phyloP scores from a whole-genome alignment of 2,113 vertebrate species.

The Tursiops truncatus region DNA sequence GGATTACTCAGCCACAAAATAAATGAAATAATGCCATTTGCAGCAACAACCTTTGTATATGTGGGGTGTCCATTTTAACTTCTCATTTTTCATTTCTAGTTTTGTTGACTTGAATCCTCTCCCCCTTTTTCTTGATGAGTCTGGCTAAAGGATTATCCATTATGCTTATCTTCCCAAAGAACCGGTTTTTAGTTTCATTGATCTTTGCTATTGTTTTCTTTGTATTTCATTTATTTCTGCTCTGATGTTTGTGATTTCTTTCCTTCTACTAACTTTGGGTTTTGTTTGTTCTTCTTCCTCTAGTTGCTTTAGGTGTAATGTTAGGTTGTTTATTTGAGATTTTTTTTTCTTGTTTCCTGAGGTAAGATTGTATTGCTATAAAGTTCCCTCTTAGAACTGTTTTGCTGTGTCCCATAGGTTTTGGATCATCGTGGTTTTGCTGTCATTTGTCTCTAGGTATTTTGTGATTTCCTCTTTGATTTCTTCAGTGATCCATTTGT shows the following conservation, averaged over 20 bases:
- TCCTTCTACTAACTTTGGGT: neutral
- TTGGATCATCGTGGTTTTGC: neutral
- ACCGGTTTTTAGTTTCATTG: accelerated
- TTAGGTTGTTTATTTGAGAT: neutral
- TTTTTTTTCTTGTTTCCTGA: neutral
- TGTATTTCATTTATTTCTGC: neutral
- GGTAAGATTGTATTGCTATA: neutral
- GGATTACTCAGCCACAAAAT: no score
- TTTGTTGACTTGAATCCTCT: neutral
- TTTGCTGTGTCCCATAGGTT: neutral
- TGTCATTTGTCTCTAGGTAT: neutral
- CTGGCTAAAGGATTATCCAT: neutral
- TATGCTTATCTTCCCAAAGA: neutral
- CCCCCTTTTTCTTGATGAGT: neutral
- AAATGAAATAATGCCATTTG: no score
- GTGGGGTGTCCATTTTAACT: neutral
- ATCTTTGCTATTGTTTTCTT: neutral
- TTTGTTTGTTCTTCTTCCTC: no score
- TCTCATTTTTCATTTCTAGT: neutral
- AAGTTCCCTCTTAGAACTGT: neutral
- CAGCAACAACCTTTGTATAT: neutral
- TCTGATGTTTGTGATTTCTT: neutral
- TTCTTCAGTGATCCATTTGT: neutral
- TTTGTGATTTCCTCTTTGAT: neutral
- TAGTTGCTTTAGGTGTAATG: no score